Percentiles rank a stretch among this genome's conserved stretches.
phyloP scores from a whole-genome alignment of 2,888 invertebrate species.

The Idaea aversata region DNA sequence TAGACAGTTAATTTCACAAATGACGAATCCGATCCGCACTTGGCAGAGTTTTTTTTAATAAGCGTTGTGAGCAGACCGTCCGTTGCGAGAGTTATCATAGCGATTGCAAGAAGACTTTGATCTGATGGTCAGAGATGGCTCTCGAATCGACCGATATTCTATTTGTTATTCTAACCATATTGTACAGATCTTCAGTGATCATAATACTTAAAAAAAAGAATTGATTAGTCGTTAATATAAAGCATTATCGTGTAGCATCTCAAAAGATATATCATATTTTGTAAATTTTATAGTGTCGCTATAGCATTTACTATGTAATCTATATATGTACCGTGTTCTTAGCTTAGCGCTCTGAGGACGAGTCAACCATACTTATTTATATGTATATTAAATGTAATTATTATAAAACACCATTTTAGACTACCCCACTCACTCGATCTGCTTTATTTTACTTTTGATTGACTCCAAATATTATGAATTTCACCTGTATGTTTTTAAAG shows the following conservation, averaged over 20 bases:
- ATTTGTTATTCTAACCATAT: background rate
- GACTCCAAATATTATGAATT: constrained; percentile 7
- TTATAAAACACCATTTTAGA: constrained; percentile 33
- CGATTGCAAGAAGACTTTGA: no score
- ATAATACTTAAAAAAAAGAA: constrained; percentile 59
- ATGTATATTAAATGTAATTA: constrained; percentile 35
- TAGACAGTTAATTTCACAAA: no score
- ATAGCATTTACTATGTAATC: constrained; percentile 69
- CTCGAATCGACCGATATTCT: background rate
- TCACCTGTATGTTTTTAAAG: constrained; percentile 9
- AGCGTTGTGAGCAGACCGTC: no score
- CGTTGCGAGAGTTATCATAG: no score
- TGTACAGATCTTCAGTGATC: constrained; percentile 55
- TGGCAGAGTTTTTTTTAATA: no score
- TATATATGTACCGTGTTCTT: constrained; percentile 69
- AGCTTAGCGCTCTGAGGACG: constrained; percentile 76
- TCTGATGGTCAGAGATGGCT: no score
- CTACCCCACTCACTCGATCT: constrained; percentile 28
- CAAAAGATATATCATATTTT: constrained; percentile 80
- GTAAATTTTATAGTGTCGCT: constrained; percentile 80
- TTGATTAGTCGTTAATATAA: constrained; percentile 72
- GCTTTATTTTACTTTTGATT: constrained; percentile 33
- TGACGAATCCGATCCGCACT: no score
- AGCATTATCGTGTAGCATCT: constrained; percentile 76
- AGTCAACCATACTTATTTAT: constrained; percentile 56